These are phyloP conservation scores for Radopholus similis DNA, from an alignment of 1,140 invertebrate genomes.

Conservation along the genomic window DNA sequence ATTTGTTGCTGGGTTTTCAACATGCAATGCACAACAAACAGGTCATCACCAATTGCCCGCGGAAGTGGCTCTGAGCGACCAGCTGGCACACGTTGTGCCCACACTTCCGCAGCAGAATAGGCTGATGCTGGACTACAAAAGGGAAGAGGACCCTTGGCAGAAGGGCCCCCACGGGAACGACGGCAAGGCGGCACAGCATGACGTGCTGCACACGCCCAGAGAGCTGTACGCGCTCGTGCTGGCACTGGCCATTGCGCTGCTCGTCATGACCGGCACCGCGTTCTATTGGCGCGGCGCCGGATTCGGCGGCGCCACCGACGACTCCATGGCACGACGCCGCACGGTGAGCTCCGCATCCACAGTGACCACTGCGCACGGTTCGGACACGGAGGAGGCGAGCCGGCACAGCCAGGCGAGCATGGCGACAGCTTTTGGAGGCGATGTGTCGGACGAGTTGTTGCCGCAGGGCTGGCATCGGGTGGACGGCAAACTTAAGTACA, in stretches of 20 bases:
- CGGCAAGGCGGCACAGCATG: neutral
- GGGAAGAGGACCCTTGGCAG: too few species aligned
- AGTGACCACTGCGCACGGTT: neutral
- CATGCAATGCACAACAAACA: too few species aligned
- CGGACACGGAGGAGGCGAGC: neutral
- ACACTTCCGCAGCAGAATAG: too few species aligned
- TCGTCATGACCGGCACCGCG: too few species aligned
- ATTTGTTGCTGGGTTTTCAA: too few species aligned
- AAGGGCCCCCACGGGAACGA: too few species aligned
- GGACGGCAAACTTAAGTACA: conserved; percentile 80
- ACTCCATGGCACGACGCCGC: neutral
- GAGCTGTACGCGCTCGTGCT: neutral
- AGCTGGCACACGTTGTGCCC: too few species aligned
- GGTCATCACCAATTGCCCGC: too few species aligned
- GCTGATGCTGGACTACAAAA: too few species aligned
- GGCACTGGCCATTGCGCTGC: neutral
- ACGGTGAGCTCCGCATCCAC: neutral
- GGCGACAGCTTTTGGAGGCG: conserved; percentile 1
- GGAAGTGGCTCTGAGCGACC: too few species aligned
- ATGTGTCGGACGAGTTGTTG: conserved; percentile 62
- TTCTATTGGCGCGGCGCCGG: too few species aligned
- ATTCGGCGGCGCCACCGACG: too few species aligned
- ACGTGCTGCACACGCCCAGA: neutral
- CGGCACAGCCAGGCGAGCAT: conserved; percentile 13
- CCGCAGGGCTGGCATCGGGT: conserved; percentile 9